Percentiles rank a stretch among this genome's conserved stretches.
phyloP scores from a whole-genome alignment of 2,113 vertebrate genomes.

The Numida meleagris region DNA sequence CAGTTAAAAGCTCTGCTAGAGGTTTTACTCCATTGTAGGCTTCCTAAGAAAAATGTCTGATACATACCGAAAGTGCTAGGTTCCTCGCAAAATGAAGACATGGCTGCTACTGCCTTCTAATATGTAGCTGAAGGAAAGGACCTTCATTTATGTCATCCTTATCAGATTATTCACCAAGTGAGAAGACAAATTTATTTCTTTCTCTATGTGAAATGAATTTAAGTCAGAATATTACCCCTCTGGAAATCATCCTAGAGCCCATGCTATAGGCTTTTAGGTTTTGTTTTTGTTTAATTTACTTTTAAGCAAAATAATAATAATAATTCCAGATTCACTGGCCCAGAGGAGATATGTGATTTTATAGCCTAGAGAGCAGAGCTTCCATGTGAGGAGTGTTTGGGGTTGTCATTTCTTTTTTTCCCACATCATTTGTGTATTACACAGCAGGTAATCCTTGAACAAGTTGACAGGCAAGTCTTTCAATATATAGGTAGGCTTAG shows the following conservation, averaged over 20 bases:
- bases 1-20: background rate
- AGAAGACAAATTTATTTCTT: background rate
- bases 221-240: background rate
- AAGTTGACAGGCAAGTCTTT: background rate
- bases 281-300: background rate
- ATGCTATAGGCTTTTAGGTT: background rate
- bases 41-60: background rate
- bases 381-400: background rate
- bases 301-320: background rate
- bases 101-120: background rate
- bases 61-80: background rate
- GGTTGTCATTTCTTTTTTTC: background rate
- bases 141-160: background rate
- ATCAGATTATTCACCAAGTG: background rate
- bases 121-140: background rate
- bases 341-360: background rate
- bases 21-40: background rate
- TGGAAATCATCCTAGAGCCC: background rate
- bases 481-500: background rate
- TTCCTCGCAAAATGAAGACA: background rate
- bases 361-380: background rate
- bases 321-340: background rate
- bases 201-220: background rate
- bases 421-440: background rate
- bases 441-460: background rate